Percentiles rank a stretch among this genome's conserved stretches.
These are phyloP conservation scores for Vanessa cardui DNA, from an alignment of 2,888 invertebrate genomes.

Conservation along the genomic window DNA sequence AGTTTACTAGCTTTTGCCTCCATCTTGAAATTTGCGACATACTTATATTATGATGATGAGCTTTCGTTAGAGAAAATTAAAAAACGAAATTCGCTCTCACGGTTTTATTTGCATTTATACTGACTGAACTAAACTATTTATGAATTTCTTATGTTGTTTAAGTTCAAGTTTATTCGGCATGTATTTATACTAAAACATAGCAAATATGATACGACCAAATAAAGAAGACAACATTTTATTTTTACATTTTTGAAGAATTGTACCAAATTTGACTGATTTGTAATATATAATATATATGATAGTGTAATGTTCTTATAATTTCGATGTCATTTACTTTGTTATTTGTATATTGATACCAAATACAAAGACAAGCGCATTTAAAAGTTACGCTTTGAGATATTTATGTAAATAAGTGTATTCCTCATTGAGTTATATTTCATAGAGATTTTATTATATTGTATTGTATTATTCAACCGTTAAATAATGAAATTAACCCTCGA, in stretches of 20 bases:
- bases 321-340: neutral
- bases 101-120: too few relatives aligned
- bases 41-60: too few relatives aligned
- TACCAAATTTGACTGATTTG: neutral
- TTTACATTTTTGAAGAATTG: neutral
- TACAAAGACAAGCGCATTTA: slow-evolving; percentile 24
- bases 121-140: too few relatives aligned
- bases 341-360: neutral
- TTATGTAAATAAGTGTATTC: slow-evolving; percentile 11
- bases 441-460: slow-evolving; percentile 12
- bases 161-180: too few relatives aligned
- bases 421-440: slow-evolving; percentile 17
- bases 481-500: slow-evolving; percentile 20
- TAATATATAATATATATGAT: neutral
- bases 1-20: too few relatives aligned
- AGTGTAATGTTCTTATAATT: too few relatives aligned
- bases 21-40: too few relatives aligned
- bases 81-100: too few relatives aligned
- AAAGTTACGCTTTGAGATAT: slow-evolving; percentile 25
- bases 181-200: too few relatives aligned
- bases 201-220: too few relatives aligned
- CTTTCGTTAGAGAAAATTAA: too few relatives aligned
- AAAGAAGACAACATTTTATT: neutral
- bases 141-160: too few relatives aligned
- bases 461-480: slow-evolving; percentile 26